These are phyloP conservation scores for Petrocephalus zakoni DNA, from an alignment of 2,113 vertebrate species.

Conservation along the genomic window DNA sequence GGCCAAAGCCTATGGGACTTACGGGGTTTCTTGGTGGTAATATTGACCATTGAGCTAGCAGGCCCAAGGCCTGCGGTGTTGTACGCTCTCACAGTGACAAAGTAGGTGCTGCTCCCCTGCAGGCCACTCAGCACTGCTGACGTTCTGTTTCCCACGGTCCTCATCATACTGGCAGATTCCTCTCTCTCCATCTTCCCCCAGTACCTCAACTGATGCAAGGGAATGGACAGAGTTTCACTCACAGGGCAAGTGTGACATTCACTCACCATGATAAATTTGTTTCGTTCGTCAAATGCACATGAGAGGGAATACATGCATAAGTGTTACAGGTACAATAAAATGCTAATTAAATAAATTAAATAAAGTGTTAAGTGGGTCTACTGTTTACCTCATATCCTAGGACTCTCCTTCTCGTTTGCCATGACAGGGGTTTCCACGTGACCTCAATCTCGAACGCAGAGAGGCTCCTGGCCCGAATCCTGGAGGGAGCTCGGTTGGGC, in stretches of 20 bases:
- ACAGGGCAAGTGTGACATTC: not conserved
- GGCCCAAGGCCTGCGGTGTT: slow-evolving; percentile 87
- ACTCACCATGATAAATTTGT: not conserved
- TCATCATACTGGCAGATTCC: slow-evolving; percentile 76
- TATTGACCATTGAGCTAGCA: slow-evolving; percentile 68
- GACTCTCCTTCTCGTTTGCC: slow-evolving; percentile 77
- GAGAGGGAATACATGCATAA: not conserved
- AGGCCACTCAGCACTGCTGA: slow-evolving; percentile 72
- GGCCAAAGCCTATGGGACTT: slow-evolving; percentile 39
- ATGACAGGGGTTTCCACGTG: slow-evolving; percentile 78
- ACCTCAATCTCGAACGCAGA: slow-evolving; percentile 88
- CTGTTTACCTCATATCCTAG: slow-evolving; percentile 86
- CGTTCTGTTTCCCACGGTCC: slow-evolving; percentile 81
- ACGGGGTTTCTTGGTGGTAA: slow-evolving; percentile 93
- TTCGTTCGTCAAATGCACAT: not conserved
- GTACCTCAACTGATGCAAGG: slow-evolving; percentile 71
- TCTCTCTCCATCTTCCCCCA: slow-evolving; percentile 86
- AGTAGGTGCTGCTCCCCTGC: slow-evolving; percentile 74
- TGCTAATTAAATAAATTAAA: not conserved
- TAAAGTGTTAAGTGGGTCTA: not conserved
- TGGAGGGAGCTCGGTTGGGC: slow-evolving; percentile 75
- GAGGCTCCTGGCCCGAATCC: slow-evolving; percentile 78
- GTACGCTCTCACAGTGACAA: slow-evolving; percentile 80
- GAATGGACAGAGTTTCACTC: not conserved
- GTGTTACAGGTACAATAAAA: not conserved